Evolutionary conservation across 92 coral and sea anemone species (phyloP).

Genomic region (Phenganax marumi): DNA sequence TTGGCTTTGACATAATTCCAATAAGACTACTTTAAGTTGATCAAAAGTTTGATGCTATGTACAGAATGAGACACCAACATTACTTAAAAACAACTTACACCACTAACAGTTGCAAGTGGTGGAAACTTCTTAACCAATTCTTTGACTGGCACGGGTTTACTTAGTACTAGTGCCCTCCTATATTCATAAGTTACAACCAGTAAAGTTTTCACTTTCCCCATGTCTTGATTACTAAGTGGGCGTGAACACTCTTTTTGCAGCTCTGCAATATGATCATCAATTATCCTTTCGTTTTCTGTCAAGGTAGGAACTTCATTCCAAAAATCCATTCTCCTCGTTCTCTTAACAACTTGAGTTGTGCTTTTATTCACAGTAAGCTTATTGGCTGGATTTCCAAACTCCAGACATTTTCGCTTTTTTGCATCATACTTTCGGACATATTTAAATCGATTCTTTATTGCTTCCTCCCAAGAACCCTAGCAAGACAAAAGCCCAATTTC

Average conservation of each 20-base stretch:
- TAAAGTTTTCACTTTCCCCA: background rate
- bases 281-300: background rate
- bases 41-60: background rate
- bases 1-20: background rate
- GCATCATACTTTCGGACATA: constrained; percentile 9
- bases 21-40: background rate
- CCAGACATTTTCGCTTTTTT: background rate
- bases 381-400: background rate
- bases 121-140: constrained; percentile 13
- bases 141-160: background rate
- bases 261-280: background rate
- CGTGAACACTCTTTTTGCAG: constrained; percentile 34
- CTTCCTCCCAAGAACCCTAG: constrained; percentile 4
- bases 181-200: background rate
- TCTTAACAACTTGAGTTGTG: background rate
- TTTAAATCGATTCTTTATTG: background rate
- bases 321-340: constrained; percentile 15
- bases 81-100: background rate
- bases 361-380: background rate
- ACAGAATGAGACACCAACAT: background rate
- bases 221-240: constrained; percentile 5
- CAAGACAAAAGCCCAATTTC: background rate
- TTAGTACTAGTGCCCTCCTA: constrained; percentile 7
- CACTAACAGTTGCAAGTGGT: constrained; percentile 13
- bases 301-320: constrained; percentile 30